Base-by-base conservation (phyloP, 2,888 invertebrate genomes). In the Lacanobia oleracea region DNA sequence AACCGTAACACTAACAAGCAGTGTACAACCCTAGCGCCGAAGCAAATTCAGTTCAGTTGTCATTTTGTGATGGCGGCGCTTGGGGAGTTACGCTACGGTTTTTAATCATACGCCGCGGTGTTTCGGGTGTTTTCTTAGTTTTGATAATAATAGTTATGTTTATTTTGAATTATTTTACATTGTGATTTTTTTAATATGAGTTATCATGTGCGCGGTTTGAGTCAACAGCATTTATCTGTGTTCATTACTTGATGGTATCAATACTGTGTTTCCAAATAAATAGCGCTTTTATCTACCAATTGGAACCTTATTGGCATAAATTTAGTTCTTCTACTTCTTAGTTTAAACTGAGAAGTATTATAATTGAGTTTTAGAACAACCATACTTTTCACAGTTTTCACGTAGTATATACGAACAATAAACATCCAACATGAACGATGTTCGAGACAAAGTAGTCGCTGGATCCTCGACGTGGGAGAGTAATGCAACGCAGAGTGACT, bases 371-470 rank as follows among this genome's bases (percentile, higher is more conserved):
- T 63, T 59, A 50, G 23, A 37, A 75, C 50, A 53, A 71, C 77
- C 70, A 74, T 65, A 63, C 72, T 18, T 67, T 78, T 50, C 37
- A 27, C 48, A 23, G 53, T 53, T 40, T 67, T 67, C 27, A 43
- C 1, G 33, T 10, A 57, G 33, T 72, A 27, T 5, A 37, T 53
- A 59, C 73, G 75, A 75, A 62, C 74, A 78, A 75, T 86, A 79
- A 80, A 86, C 50, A 85, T 84, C 79, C 92, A 93, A 91, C 87
- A 96, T 96, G 96, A 96, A 96, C 93, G 96, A 96, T 92, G 93
- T 95, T 90, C 94, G 96, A 81, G 96, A 96, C 87, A 96, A 96
- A 94, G 95, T 95, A 84, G 94, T 94, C 75, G 93, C 96, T 87
- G 94, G 95, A 69, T 92, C 94, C 74, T 96, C 96, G 70, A 91